A percentile compares a stretch with the other conserved stretches of the same genome.
Evolutionary conservation across 1,140 invertebrate species (phyloP).

Genomic region (Tetramorium alpestre): DNA sequence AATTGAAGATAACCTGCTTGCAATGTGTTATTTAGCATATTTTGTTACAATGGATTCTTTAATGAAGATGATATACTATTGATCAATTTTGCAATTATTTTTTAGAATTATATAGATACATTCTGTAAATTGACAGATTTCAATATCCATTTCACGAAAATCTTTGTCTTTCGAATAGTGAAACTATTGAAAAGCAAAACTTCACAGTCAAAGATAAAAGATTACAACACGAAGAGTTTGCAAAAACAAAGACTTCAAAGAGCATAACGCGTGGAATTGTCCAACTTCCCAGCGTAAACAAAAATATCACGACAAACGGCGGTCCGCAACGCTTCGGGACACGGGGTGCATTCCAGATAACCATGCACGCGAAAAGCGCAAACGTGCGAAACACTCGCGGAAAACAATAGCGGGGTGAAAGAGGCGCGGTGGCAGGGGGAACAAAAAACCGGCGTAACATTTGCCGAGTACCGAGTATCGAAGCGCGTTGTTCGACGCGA

Average conservation of each 20-base stretch:
- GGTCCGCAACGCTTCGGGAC: conserved; percentile 25
- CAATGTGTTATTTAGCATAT: not conserved
- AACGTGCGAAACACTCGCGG: conserved; percentile 49
- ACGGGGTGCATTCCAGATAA: conserved; percentile 52
- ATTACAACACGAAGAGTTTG: conserved; percentile 24
- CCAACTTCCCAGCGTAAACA: conserved; percentile 41
- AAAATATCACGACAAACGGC: conserved; percentile 57
- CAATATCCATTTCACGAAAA: conserved; percentile 15
- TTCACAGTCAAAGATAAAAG: conserved; percentile 26
- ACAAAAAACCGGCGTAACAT: conserved; percentile 39
- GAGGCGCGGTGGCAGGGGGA: not conserved
- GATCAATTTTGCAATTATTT: not conserved
- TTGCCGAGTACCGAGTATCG: conserved; percentile 21
- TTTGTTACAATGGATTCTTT: not conserved
- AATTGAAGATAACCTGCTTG: not conserved
- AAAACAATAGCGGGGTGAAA: conserved; percentile 30
- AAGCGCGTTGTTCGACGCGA: conserved; percentile 39
- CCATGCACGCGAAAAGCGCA: conserved; percentile 51
- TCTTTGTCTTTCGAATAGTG: not conserved
- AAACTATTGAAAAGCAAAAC: not conserved
- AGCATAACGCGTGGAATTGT: conserved; percentile 52
- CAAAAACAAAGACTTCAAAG: conserved; percentile 41
- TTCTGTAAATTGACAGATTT: not conserved
- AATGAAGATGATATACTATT: not conserved
- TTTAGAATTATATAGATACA: not conserved